A percentile compares a stretch with the other conserved stretches of the same genome.
Evolutionary conservation across 2,113 vertebrate genomes (phyloP).

Genomic region (Brachirus orientalis): DNA sequence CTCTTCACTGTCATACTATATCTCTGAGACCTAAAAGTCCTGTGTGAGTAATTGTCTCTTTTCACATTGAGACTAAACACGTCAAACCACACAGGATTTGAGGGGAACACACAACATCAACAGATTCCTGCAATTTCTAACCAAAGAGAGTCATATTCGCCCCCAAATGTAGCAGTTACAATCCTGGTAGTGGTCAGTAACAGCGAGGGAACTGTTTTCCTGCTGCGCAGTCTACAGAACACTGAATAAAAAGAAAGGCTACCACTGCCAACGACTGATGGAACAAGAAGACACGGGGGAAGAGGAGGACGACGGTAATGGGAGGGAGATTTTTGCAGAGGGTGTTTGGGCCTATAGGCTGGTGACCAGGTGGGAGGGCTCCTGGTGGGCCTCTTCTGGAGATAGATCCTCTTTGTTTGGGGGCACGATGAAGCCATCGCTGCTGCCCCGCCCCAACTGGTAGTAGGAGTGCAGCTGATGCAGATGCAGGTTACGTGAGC

Average conservation of each 20-base stretch:
- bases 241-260: constrained; percentile 86
- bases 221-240: constrained; percentile 65
- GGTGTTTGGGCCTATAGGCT: constrained; percentile 88
- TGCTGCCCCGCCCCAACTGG: constrained; percentile 96
- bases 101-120: constrained; percentile 64
- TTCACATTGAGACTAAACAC: constrained; percentile 80
- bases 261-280: constrained; percentile 87
- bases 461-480: constrained; percentile 97
- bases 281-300: constrained; percentile 69
- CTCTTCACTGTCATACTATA: constrained; percentile 82
- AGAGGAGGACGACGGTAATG: constrained; percentile 28
- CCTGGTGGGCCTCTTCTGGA: constrained; percentile 85
- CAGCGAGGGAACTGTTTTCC: constrained; percentile 71
- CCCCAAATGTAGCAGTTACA: constrained; percentile 23
- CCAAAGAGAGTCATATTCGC: constrained; percentile 47
- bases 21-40: constrained; percentile 80
- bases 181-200: constrained; percentile 66
- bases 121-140: constrained; percentile 58
- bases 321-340: constrained; percentile 36
- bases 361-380: constrained; percentile 95
- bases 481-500: constrained; percentile 92
- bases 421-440: constrained; percentile 94
- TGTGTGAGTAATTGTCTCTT: constrained; percentile 67
- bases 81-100: constrained; percentile 52
- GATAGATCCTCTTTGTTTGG: constrained; percentile 90